Conservation (phyloP, 1,140 invertebrate species). For the Trichoplusia ni region DNA sequence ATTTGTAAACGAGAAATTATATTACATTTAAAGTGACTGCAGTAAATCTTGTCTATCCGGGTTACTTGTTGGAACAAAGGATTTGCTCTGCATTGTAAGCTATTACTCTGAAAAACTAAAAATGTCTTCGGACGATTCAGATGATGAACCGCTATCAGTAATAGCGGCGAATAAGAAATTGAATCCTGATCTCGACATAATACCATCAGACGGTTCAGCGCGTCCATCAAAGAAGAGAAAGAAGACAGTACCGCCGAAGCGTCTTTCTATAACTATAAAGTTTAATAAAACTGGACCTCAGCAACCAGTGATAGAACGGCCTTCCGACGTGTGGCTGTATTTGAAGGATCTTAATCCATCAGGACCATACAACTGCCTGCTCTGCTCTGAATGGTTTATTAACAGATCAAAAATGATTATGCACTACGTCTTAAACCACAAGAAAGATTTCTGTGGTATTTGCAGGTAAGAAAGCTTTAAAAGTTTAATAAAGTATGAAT, state of each 20-base stretch:
- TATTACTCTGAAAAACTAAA: neutral
- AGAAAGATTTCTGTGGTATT: slow-evolving; percentile 78
- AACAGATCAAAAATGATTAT: slow-evolving; percentile 74
- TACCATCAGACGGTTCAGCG: neutral
- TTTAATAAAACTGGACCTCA: slow-evolving; percentile 44
- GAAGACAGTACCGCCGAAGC: slow-evolving; percentile 45
- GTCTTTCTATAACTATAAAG: slow-evolving; percentile 56
- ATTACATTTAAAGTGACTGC: no score
- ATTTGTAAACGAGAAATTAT: no score
- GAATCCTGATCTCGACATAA: slow-evolving; percentile 40
- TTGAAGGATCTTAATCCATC: slow-evolving; percentile 71
- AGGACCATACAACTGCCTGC: slow-evolving; percentile 74
- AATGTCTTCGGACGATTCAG: slow-evolving; percentile 74
- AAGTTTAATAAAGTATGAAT: neutral
- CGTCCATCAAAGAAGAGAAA: slow-evolving; percentile 48
- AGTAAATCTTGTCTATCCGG: no score
- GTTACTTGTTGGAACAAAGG: no score
- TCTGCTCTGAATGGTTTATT: slow-evolving; percentile 77
- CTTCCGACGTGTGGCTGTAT: slow-evolving; percentile 76
- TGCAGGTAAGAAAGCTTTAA: slow-evolving; percentile 62
- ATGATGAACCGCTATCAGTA: slow-evolving; percentile 73
- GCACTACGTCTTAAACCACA: slow-evolving; percentile 76
- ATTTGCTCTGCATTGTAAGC: neutral
- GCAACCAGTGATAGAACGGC: slow-evolving; percentile 58
- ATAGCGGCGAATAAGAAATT: slow-evolving; percentile 68